phyloP scores from a whole-genome alignment of 2,797 vertebrate species.

The Melanotaenia nigrans region DNA sequence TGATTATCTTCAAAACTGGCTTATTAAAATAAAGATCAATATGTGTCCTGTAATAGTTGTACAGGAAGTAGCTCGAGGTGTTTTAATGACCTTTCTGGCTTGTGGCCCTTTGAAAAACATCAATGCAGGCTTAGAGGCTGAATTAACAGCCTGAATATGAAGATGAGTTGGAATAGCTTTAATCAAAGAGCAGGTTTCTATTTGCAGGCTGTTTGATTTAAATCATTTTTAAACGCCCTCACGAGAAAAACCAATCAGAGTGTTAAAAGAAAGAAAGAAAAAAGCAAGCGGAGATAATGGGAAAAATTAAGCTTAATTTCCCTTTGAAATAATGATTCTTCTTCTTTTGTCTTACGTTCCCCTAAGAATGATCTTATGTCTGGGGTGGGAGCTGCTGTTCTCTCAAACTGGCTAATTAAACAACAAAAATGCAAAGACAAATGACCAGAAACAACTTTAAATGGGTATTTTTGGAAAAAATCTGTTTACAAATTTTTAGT shows the following conservation, averaged over 20 bases:
- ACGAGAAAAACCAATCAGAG: conserved; percentile 19
- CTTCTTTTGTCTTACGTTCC: not conserved
- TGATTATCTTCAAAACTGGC: not conserved
- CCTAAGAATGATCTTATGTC: not conserved
- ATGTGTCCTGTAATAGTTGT: not conserved
- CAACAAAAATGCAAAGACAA: not conserved
- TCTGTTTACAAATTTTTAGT: not conserved
- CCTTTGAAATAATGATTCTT: not conserved
- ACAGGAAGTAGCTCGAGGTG: conserved; percentile 7
- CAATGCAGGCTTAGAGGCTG: not conserved
- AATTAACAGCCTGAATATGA: not conserved
- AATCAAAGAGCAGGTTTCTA: conserved; percentile 10
- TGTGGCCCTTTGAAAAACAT: conserved; percentile 10
- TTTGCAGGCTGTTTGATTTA: conserved; percentile 5
- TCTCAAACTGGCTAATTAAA: conserved; percentile 2
- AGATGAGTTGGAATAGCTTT: not conserved
- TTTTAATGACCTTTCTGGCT: not conserved
- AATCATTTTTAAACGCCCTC: not conserved
- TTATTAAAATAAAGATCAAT: conserved; percentile 18
- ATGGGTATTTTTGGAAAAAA: not conserved
- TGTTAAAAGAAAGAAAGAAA: conserved; percentile 3
- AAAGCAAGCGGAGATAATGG: conserved; percentile 5
- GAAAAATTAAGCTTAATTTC: not conserved
- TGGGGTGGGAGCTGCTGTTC: not conserved
- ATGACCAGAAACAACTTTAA: not conserved